Evolutionary conservation across 2,113 vertebrate genomes (phyloP).

Genomic region (Plotosus lineatus): DNA sequence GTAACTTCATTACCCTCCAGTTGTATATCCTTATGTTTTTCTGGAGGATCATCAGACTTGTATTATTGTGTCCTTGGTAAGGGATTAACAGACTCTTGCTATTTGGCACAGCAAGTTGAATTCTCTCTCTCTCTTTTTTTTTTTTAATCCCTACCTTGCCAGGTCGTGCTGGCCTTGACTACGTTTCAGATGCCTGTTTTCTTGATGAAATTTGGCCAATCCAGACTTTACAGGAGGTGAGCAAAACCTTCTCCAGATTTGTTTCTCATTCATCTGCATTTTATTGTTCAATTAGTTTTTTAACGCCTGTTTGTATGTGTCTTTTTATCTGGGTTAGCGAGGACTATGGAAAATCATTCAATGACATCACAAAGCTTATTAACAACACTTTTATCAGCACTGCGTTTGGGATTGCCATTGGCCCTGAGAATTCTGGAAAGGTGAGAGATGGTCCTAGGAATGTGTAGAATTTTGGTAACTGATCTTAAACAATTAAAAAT

Average conservation of each 20-base stretch:
- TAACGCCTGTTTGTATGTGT: constrained; percentile 9
- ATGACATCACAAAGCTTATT: constrained; percentile 84
- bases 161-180: constrained; percentile 88
- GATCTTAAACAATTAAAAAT: constrained; percentile 16
- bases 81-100: background rate
- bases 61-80: background rate
- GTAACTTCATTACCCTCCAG: background rate
- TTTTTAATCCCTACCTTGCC: no score
- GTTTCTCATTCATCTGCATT: background rate
- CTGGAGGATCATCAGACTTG: background rate
- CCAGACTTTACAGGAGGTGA: constrained; percentile 90
- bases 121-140: background rate
- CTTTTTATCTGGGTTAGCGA: constrained; percentile 69
- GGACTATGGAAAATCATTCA: constrained; percentile 88
- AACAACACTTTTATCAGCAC: constrained; percentile 90
- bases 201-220: constrained; percentile 83
- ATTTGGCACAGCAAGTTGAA: background rate
- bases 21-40: background rate
- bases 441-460: constrained; percentile 62
- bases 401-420: constrained; percentile 87
- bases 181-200: constrained; percentile 88
- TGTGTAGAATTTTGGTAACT: background rate
- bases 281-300: constrained; percentile 11
- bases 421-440: constrained; percentile 88
- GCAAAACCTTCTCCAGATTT: background rate